Evolutionary conservation across 2,113 vertebrate species (phyloP).

Genomic region (Eurypyga helias): DNA sequence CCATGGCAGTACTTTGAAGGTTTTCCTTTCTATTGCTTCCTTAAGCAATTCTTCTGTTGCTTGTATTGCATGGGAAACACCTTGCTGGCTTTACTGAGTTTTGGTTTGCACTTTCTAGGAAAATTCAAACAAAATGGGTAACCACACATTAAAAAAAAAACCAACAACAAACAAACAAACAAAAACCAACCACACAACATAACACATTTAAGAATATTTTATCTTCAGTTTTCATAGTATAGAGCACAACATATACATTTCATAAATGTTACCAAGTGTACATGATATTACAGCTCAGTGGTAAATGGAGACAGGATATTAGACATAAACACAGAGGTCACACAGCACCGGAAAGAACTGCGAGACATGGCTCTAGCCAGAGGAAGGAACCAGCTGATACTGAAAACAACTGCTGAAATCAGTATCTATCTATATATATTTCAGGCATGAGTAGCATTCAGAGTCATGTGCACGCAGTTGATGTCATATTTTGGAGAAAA

Average conservation of each 20-base stretch:
- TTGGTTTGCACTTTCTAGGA: not conserved
- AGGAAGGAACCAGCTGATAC: constrained; percentile 43
- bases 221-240: not conserved
- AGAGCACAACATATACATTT: not conserved
- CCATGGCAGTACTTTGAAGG: not conserved
- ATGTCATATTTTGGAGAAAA: not conserved
- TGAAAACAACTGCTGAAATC: constrained; percentile 39
- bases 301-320: not conserved
- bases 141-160: not conserved
- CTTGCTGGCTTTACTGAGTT: not conserved
- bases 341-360: not conserved
- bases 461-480: not conserved
- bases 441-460: not conserved
- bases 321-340: not conserved
- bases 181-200: too few relatives aligned
- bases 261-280: not conserved
- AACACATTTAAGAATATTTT: not conserved
- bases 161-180: not conserved
- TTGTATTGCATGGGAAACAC: not conserved
- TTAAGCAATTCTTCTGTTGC: not conserved
- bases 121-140: not conserved
- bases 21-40: not conserved
- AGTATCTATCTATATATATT: not conserved
- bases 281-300: not conserved
- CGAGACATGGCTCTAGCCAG: not conserved